phyloP scores from a whole-genome alignment of 2,888 invertebrate genomes.

The Ennomos fuscantarius region DNA sequence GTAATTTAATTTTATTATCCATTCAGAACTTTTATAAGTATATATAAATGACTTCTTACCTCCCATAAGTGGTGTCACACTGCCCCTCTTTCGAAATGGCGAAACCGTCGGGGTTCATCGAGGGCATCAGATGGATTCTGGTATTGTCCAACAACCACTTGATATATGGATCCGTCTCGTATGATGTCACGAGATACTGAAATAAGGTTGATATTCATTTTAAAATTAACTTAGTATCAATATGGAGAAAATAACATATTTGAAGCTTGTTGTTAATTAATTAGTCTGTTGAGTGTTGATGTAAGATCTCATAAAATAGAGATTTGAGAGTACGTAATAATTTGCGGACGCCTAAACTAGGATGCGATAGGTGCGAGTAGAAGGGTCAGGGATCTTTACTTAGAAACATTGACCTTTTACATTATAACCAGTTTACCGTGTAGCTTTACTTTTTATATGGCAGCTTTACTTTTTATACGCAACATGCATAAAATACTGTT shows the following conservation, averaged over 20 bases:
- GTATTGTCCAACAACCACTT: constrained; percentile 97
- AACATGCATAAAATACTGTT: background rate
- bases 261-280: too few relatives aligned
- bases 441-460: constrained; percentile 26
- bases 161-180: constrained; percentile 93
- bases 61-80: constrained; percentile 94
- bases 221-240: too few relatives aligned
- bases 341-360: background rate
- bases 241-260: too few relatives aligned
- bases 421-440: constrained; percentile 4
- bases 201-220: constrained; percentile 51
- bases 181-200: constrained; percentile 93
- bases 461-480: constrained; percentile 2
- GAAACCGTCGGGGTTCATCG: constrained; percentile 99
- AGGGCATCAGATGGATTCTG: constrained; percentile 97
- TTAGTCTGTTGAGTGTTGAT: too few relatives aligned
- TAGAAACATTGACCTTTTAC: background rate
- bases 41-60: constrained; percentile 74
- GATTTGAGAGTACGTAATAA: background rate
- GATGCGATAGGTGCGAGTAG: too few relatives aligned
- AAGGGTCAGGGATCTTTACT: too few relatives aligned
- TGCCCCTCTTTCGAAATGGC: constrained; percentile 95
- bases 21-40: too few relatives aligned
- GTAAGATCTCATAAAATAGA: too few relatives aligned
- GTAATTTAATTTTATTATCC: too few relatives aligned